A percentile compares a stretch with the other conserved stretches of the same genome.
Conservation (phyloP, 1,140 invertebrate species). For the Whitmania pigra region DNA sequence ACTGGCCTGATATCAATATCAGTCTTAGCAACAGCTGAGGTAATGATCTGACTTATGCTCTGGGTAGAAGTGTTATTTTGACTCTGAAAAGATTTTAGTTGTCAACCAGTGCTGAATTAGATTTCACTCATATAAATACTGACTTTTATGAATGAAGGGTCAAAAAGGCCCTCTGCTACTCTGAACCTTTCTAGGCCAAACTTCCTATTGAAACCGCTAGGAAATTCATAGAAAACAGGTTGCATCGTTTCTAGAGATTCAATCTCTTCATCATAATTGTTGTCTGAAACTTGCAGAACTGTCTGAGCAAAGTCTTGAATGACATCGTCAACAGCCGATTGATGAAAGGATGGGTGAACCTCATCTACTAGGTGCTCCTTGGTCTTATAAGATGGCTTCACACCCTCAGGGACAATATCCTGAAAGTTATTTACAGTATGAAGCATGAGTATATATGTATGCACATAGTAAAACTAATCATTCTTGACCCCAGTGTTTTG, state of each 20-base stretch:
- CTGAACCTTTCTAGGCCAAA: slow-evolving; percentile 74
- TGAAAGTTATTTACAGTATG: too few relatives aligned
- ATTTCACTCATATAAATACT: not conserved
- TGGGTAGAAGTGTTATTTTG: slow-evolving; percentile 45
- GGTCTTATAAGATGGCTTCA: too few relatives aligned
- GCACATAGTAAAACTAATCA: too few relatives aligned
- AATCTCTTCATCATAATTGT: slow-evolving; percentile 63
- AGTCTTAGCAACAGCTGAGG: slow-evolving; percentile 76
- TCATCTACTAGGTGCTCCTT: slow-evolving; percentile 60
- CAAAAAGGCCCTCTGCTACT: slow-evolving; percentile 79
- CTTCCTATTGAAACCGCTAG: slow-evolving; percentile 80
- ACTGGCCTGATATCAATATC: slow-evolving; percentile 83
- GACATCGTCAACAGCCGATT: slow-evolving; percentile 66
- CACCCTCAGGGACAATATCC: too few relatives aligned
- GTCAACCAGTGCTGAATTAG: not conserved
- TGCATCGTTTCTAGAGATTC: slow-evolving; percentile 49
- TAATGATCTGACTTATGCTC: slow-evolving; percentile 65
- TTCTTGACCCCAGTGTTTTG: too few relatives aligned
- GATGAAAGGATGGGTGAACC: slow-evolving; percentile 74
- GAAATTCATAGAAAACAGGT: slow-evolving; percentile 79
- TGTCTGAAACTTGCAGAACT: slow-evolving; percentile 53
- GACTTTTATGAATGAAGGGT: slow-evolving; percentile 54
- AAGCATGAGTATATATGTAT: too few relatives aligned
- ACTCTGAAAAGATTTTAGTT: not conserved
- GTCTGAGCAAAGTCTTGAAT: slow-evolving; percentile 44